Evolutionary conservation across 2,888 invertebrate genomes (phyloP), one percentile per base, ranked within the genome.

Genomic region (Parnassius mnemosyne): DNA sequence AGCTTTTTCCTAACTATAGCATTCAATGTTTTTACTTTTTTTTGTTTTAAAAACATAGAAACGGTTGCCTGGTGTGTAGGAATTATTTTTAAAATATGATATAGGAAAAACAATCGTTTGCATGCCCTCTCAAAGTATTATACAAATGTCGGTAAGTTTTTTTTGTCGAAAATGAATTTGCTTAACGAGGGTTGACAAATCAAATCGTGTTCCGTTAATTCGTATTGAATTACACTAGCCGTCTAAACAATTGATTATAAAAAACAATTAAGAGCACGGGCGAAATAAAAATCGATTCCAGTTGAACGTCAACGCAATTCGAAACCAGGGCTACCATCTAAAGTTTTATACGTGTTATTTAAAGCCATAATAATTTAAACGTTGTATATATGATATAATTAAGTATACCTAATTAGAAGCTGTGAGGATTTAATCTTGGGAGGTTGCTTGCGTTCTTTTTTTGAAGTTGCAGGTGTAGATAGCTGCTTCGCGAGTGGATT

Each of bases 151-250:
- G 57, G 53, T 46, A 34, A 47, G 13, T 61, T 55, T 12, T 55
- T 12, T 57, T 53, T 53, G 20, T 43, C 55, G 59, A 50, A 49
- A 13, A 49, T 44, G 57, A 55, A 56, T 61, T 64, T 61, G 65
- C 60, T 61, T 64, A 66, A 61, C 64, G 52, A 61, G 63, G 63
- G 61, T 63, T 54, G 57, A 65, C 78, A 79, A 81, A 79, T 87
- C 82, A 83, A 79, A 77, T 69, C 69, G 74, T 71, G 71, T 78
- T 78, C 85, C 85, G 84, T 87, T 90, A 90, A 91, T 90, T 87
- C 89, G 79, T 90, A 91, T 91, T 88, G 89, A 88, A 83, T 91
- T 90, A 85, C 91, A 77, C 76, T 73, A 74, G 77, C 77, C 76
- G 77, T 76, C 74, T 74, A 44, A 53, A 82, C 79, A 80, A 87